Evolutionary conservation across 2,797 vertebrate species (phyloP), one percentile per base, ranked within the genome.

Genomic region (Muraenolepis orangiensis): DNA sequence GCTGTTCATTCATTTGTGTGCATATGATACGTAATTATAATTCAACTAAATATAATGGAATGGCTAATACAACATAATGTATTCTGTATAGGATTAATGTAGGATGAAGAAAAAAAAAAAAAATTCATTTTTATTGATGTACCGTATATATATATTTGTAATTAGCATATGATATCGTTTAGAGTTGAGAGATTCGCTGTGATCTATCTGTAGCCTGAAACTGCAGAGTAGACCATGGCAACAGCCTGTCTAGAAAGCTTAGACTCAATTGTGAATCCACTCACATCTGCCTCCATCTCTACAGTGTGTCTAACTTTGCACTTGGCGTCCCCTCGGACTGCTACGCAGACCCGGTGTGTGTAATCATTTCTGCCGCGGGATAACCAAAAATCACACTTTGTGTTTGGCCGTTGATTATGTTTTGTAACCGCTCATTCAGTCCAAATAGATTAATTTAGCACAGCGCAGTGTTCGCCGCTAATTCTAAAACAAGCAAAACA

Each of bases 401-500:
- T 74, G 82, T 38, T 57, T 72, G 80, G 51, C 68, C 72, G 69
- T 87, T 85, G 70, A 79, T 74, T 80, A 34, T 4, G 46, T 84
- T 86, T 86, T 85, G 7, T 85, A 87, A 82, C 81, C 72, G 73
- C 79, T 78, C 79, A 86, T 87, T 83, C 81, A n/a, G 86, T 87
- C 84, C 86, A 87, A 90, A 86, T 84, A 85, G 83, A 90, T 90
- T 76, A 71, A 89, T 84, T 80, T 76, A 69, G 72, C 57, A 64
- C n/a, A 20, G 46, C 77, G 81, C 80, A 73, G 74, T 72, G 69
- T 91, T 91, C 86, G 82, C 77, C 80, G 77, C 78, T 85, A 90
- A 91, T 91, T 91, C 85, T 89, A 90, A 91, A 87, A 79, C 82
- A 78, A 57, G 10, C 75, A 78, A 79, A 88, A 78, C 86, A 91